These are phyloP conservation scores for Cyaniris semiargus DNA, from an alignment of 2,888 invertebrate genomes.

Conservation along the genomic window DNA sequence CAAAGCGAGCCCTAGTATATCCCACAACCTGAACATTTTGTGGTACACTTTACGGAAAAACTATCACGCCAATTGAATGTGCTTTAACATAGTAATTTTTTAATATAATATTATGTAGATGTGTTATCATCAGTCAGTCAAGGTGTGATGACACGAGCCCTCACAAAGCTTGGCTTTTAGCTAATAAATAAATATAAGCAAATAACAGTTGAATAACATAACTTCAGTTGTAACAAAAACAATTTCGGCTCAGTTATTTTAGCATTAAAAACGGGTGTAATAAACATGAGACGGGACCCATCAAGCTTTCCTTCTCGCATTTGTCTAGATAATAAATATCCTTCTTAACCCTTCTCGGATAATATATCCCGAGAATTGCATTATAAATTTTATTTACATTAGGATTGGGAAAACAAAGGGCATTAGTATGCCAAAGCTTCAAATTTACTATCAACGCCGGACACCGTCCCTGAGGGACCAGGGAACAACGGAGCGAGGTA, in stretches of 20 bases:
- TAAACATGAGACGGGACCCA: constrained; percentile 20
- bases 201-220: neutral
- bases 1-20: too few species aligned
- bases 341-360: constrained; percentile 12
- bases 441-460: constrained; percentile 38
- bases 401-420: constrained; percentile 20
- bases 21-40: too few species aligned
- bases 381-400: constrained; percentile 35
- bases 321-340: constrained; percentile 11
- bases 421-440: constrained; percentile 36
- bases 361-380: constrained; percentile 20
- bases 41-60: too few species aligned
- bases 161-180: too few species aligned
- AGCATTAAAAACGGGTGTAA: neutral
- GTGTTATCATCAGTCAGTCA: too few species aligned
- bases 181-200: too few species aligned
- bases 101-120: too few species aligned
- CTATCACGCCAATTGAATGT: too few species aligned
- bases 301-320: constrained; percentile 16
- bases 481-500: neutral
- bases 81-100: too few species aligned
- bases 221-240: neutral
- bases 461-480: constrained; percentile 36
- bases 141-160: too few species aligned
- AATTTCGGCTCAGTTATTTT: constrained; percentile 8